Conservation (phyloP, 2,888 invertebrate genomes). For the Tiliacea aurago region DNA sequence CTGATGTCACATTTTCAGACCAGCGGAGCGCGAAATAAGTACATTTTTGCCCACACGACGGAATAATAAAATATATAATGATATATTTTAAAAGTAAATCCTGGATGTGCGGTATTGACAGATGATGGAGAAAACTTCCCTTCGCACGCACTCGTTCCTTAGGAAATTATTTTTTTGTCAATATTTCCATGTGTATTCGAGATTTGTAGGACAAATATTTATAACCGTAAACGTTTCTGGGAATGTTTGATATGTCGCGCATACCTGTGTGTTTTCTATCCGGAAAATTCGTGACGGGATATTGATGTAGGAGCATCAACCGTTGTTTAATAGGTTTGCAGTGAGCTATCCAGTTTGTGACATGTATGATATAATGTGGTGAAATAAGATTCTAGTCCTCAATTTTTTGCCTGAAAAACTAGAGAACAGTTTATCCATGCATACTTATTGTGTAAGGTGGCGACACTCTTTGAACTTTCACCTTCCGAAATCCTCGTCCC, state of each 20-base stretch:
- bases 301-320: constrained; percentile 60
- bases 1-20: constrained; percentile 90
- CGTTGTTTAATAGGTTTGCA: constrained; percentile 50
- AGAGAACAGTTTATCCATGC: constrained; percentile 28
- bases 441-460: constrained; percentile 45
- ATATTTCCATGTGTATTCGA: constrained; percentile 61
- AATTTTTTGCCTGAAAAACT: constrained; percentile 33
- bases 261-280: constrained; percentile 53
- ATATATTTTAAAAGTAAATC: constrained; percentile 88
- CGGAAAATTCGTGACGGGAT: constrained; percentile 50
- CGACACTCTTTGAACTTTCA: constrained; percentile 44
- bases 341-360: constrained; percentile 30
- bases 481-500: constrained; percentile 22
- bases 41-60: constrained; percentile 88
- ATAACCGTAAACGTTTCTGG: constrained; percentile 65
- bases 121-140: constrained; percentile 71
- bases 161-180: constrained; percentile 67
- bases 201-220: constrained; percentile 69
- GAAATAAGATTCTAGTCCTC: constrained; percentile 18
- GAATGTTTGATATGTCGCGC: constrained; percentile 63
- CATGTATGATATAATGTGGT: too few relatives aligned
- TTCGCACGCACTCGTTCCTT: constrained; percentile 48
- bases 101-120: constrained; percentile 78
- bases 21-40: constrained; percentile 90
- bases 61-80: constrained; percentile 88